These are phyloP conservation scores for Araneus ventricosus DNA, from an alignment of 1,140 invertebrate genomes.

Conservation along the genomic window DNA sequence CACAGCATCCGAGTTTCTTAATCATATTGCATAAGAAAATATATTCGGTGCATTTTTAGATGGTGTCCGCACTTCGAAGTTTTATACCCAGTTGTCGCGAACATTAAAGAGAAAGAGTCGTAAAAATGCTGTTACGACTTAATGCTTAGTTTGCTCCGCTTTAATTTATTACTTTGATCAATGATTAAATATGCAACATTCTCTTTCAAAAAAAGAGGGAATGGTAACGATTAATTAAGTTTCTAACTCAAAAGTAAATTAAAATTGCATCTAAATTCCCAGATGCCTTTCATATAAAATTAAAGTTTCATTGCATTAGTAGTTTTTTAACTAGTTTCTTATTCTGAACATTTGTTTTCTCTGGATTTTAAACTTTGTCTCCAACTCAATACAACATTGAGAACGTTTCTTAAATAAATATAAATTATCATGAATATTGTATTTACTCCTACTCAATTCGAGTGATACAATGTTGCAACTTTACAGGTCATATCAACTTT, in stretches of 20 bases:
- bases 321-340: background rate
- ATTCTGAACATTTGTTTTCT: background rate
- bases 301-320: background rate
- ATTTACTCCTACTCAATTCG: background rate
- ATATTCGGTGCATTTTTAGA: background rate
- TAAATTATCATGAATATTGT: conserved; percentile 4
- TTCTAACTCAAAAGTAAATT: background rate
- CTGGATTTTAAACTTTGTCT: background rate
- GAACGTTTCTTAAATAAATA: background rate
- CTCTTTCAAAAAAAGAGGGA: background rate
- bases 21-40: background rate
- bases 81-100: background rate
- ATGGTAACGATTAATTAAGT: background rate
- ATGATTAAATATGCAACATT: background rate
- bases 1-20: background rate
- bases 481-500: background rate
- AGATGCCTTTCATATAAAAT: background rate
- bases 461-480: background rate
- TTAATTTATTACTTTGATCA: background rate
- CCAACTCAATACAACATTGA: background rate
- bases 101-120: background rate
- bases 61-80: background rate
- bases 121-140: background rate
- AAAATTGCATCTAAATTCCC: background rate
- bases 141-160: background rate